Evolutionary conservation across 2,113 vertebrate genomes (phyloP).

Genomic region (Acanthochromis polyacanthus): DNA sequence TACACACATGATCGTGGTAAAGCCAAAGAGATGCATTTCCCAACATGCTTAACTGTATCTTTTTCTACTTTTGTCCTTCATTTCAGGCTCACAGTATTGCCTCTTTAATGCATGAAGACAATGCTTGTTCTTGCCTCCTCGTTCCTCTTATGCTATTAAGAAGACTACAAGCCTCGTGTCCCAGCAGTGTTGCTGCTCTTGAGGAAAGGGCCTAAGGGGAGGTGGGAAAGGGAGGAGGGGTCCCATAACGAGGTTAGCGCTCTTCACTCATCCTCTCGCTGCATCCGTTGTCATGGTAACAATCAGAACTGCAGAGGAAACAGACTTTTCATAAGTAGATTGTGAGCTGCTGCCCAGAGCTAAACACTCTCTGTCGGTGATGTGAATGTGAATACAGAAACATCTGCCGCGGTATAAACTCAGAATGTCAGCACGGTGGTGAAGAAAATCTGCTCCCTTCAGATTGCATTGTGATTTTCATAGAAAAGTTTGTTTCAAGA

Average conservation of each 20-base stretch:
- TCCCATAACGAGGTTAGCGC: slow-evolving; percentile 61
- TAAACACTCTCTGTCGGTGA: slow-evolving; percentile 12
- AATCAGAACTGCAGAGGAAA: slow-evolving; percentile 51
- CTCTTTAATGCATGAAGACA: neutral
- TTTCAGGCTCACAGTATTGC: neutral
- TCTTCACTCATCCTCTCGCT: slow-evolving; percentile 38
- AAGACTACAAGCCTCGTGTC: slow-evolving; percentile 23
- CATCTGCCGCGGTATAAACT: neutral
- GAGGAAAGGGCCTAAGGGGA: slow-evolving; percentile 35
- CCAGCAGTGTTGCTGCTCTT: slow-evolving; percentile 40
- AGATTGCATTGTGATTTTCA: too few relatives aligned
- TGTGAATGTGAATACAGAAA: neutral
- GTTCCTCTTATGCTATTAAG: neutral
- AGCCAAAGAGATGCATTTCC: too few relatives aligned
- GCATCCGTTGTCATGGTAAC: slow-evolving; percentile 68
- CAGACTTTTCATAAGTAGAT: slow-evolving; percentile 54
- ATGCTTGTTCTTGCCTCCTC: neutral
- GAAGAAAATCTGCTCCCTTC: neutral
- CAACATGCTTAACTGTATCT: too few relatives aligned
- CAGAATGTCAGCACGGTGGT: neutral
- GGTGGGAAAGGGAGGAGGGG: slow-evolving; percentile 15
- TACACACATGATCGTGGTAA: too few relatives aligned
- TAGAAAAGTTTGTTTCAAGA: neutral
- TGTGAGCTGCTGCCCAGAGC: slow-evolving; percentile 28
- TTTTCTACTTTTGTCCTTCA: too few relatives aligned